phyloP scores from a whole-genome alignment of 2,113 vertebrate genomes.

The Eulemur macaco region DNA sequence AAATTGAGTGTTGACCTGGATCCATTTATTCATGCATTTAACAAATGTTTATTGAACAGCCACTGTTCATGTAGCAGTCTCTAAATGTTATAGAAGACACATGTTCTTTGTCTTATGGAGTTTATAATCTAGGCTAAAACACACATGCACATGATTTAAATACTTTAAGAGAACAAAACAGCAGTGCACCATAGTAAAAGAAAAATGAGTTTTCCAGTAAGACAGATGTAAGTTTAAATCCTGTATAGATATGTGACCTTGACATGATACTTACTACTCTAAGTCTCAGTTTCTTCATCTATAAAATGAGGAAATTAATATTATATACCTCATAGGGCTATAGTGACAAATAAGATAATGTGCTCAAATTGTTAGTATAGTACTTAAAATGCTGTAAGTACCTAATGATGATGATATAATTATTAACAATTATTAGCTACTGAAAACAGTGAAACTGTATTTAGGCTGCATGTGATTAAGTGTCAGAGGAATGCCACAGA shows the following conservation, averaged over 20 bases:
- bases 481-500: neutral
- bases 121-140: slow-evolving; percentile 39
- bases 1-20: neutral
- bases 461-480: neutral
- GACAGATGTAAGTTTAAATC: slow-evolving; percentile 29
- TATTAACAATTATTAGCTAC: neutral
- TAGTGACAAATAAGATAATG: neutral
- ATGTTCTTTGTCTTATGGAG: neutral
- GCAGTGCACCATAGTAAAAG: neutral
- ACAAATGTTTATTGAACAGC: slow-evolving; percentile 48
- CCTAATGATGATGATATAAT: neutral
- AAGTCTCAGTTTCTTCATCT: neutral
- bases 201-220: neutral
- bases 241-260: neutral
- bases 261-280: neutral
- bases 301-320: slow-evolving; percentile 16
- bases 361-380: neutral
- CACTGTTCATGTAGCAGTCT: neutral
- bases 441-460: neutral
- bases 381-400: neutral
- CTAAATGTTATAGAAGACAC: neutral
- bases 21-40: slow-evolving; percentile 41
- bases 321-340: neutral
- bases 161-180: slow-evolving; percentile 4
- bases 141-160: neutral